A percentile compares a stretch with the other conserved stretches of the same genome.
Evolutionary conservation across 1,140 invertebrate genomes (phyloP).

Genomic region (Leptinotarsa texana): DNA sequence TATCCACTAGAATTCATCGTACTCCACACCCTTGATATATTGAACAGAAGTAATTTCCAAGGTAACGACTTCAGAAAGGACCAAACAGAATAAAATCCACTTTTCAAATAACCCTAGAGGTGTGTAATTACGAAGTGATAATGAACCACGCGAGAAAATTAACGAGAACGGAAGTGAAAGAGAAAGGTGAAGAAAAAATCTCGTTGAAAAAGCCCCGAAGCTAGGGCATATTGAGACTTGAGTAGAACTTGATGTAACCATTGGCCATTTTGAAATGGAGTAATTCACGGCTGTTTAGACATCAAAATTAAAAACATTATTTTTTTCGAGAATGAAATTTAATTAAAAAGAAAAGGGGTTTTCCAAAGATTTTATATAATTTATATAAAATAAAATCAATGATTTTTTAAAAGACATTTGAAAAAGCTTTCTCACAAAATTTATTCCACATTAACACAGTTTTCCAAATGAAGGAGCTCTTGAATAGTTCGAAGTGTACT

Average conservation of each 20-base stretch:
- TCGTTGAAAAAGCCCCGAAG: neutral
- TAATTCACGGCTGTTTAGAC: neutral
- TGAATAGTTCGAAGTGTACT: too few relatives aligned
- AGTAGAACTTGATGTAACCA: neutral
- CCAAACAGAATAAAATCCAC: constrained; percentile 18
- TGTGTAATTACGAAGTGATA: constrained; percentile 37
- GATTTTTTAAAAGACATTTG: too few relatives aligned
- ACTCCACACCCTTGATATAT: too few relatives aligned
- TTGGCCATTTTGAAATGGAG: neutral
- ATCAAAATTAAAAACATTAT: too few relatives aligned
- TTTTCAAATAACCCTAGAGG: constrained; percentile 15
- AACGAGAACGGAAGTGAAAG: constrained; percentile 14
- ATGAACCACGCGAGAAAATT: constrained; percentile 30
- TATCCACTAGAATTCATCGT: too few relatives aligned
- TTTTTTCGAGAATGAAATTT: too few relatives aligned
- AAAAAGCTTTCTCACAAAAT: too few relatives aligned
- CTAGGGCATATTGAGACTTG: neutral
- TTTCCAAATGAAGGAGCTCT: too few relatives aligned
- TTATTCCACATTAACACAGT: too few relatives aligned
- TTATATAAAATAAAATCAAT: too few relatives aligned
- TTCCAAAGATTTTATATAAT: too few relatives aligned
- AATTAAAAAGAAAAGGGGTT: too few relatives aligned
- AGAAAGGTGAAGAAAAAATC: constrained; percentile 20
- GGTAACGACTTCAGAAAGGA: neutral
- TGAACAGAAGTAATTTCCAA: neutral